Conservation (phyloP, 2,888 invertebrate species). For the Lapara coniferarum region DNA sequence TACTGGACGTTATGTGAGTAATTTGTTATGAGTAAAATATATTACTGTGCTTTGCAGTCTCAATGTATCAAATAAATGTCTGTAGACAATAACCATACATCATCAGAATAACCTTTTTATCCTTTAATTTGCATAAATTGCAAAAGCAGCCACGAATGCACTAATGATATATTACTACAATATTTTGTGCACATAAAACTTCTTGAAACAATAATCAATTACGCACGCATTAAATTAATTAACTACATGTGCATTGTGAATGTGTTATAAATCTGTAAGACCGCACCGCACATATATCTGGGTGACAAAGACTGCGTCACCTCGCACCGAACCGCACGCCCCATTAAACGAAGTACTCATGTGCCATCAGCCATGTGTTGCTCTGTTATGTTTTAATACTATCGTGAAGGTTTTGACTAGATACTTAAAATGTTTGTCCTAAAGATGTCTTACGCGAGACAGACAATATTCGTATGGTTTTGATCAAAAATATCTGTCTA, state of each 20-base stretch:
- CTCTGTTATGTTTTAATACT: not conserved
- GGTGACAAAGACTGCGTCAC: constrained; percentile 7
- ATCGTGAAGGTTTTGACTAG: no score
- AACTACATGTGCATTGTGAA: not conserved
- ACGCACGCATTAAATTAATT: constrained; percentile 20
- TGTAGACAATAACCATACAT: no score
- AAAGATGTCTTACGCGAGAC: no score
- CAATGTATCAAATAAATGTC: no score
- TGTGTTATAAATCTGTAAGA: constrained; percentile 4
- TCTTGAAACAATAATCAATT: constrained; percentile 4
- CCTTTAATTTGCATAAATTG: not conserved
- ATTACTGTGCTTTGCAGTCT: no score
- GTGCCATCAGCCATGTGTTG: not conserved
- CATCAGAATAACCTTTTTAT: not conserved
- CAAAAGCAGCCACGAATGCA: not conserved
- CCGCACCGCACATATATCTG: constrained; percentile 1
- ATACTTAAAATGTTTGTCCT: no score
- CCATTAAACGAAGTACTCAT: not conserved
- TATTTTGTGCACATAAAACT: not conserved
- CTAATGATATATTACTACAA: no score
- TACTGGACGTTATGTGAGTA: no score
- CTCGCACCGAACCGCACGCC: not conserved
- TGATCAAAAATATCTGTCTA: no score
- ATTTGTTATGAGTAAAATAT: no score
- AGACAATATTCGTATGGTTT: no score